phyloP scores from a whole-genome alignment of 1,140 invertebrate genomes.

The Neuroterus valhalla region DNA sequence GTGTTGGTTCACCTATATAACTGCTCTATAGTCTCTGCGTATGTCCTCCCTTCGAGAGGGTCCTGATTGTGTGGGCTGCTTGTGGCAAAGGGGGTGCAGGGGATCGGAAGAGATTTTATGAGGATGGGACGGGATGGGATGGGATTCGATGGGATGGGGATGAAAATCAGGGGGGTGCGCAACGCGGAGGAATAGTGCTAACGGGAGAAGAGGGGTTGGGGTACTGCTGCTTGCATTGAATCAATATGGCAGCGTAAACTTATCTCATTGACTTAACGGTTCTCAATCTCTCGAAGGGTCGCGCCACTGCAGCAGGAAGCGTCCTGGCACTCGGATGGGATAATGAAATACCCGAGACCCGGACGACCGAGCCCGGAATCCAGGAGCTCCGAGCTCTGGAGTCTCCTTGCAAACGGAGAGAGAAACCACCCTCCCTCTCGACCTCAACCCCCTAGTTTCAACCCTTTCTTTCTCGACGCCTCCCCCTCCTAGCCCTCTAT shows the following conservation, averaged over 20 bases:
- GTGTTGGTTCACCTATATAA: too few species aligned
- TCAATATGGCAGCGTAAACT: constrained; percentile 63
- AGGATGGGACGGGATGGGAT: neutral
- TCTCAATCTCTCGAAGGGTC: constrained; percentile 54
- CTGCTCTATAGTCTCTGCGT: neutral
- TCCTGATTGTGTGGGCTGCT: constrained; percentile 27
- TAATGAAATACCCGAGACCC: constrained; percentile 27
- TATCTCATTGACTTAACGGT: constrained; percentile 64
- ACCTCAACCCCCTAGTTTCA: constrained; percentile 11
- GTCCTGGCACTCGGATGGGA: constrained; percentile 9
- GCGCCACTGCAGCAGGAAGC: constrained; percentile 13
- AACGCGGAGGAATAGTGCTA: neutral
- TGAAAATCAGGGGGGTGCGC: too few species aligned
- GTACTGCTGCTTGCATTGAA: constrained; percentile 45
- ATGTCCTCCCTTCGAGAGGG: constrained; percentile 29
- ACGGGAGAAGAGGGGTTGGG: neutral
- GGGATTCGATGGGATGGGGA: too few species aligned
- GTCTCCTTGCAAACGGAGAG: constrained; percentile 20
- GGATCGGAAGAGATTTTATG: constrained; percentile 2
- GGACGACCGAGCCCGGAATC: constrained; percentile 27
- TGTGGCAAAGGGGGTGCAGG: neutral
- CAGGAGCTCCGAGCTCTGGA: constrained; percentile 12
- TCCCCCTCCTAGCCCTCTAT: constrained; percentile 20
- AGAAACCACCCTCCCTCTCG: neutral
- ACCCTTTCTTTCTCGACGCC: constrained; percentile 11